Evolutionary conservation across 2,888 invertebrate species (phyloP), one percentile per base, ranked within the genome.

Genomic region (Caenorhabditis sp.): DNA sequence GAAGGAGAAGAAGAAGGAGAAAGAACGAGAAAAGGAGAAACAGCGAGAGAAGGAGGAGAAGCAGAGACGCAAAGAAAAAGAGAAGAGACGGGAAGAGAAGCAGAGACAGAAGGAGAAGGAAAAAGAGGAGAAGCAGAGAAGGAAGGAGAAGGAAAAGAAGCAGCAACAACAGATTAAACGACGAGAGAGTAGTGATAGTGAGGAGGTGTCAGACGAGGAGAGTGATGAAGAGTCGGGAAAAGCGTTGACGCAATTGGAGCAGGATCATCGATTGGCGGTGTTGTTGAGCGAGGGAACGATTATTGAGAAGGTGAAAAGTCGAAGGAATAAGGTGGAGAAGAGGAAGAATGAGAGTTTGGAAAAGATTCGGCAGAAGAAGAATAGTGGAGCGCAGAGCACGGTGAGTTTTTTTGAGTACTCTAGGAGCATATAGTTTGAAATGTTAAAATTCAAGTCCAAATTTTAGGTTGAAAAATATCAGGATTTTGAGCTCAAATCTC

Each of bases 251-350:
- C 69, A 70, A 50, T 63, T 70, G 50, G 69, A 74, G 50, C 60
- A 61, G 43, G 75, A 75, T 43, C 67, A 64, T 59, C 64, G 50
- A 25, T 38, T 75, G n/a, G 75, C 75, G 3, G 0, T 67, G 14
- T 20, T 64, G 23, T 63, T 75, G 1, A 60, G 67, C 2, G 43
- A 21, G 26, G 67, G 66, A 38, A n/a, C 62, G 8, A 74, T 67
- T 8, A 53, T 25, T 36, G 74, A 74, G 1, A 67, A 63, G 10
- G 49, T 69, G 36, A 69, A 67, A 20, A 58, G 59, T 20, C 49
- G 74, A 1, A n/a, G 69, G 14, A 54, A 50, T n/a, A 52, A 67
- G 59, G 36, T 49, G 25, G n/a, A 50, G 56, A 5, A 49, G 26
- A 31, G 8, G 17, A 58, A 23, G 21, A 38, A 53, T 23, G 61